phyloP scores from a whole-genome alignment of 2,797 vertebrate genomes.

The Diglossa cyanea region DNA sequence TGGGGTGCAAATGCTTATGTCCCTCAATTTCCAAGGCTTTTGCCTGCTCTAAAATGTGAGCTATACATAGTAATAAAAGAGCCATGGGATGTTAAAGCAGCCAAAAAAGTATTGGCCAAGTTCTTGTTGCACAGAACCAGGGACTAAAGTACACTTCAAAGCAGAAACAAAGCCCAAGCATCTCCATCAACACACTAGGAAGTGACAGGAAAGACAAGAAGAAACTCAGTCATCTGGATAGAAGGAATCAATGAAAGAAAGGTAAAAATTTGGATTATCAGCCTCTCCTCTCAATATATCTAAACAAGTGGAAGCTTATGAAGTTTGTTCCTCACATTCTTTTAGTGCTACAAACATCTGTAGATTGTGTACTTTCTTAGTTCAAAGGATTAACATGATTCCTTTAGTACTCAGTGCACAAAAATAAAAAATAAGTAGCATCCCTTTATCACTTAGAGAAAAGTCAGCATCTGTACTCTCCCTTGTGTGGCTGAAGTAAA shows the following conservation, averaged over 20 bases:
- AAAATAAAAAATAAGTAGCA: not conserved
- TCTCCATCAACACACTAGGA: not conserved
- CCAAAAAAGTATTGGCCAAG: not conserved
- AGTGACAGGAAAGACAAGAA: not conserved
- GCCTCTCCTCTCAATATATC: not conserved
- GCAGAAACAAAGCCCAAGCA: not conserved
- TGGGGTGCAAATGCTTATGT: not conserved
- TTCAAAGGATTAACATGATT: not conserved
- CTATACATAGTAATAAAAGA: not conserved
- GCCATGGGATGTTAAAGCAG: not conserved
- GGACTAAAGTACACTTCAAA: not conserved
- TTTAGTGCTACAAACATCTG: not conserved
- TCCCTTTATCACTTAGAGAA: not conserved
- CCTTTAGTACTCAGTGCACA: not conserved
- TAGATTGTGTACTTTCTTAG: not conserved
- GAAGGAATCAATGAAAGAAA: not conserved
- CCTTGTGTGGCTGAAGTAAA: not conserved
- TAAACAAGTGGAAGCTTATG: not conserved
- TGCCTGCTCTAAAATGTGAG: not conserved
- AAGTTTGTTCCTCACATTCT: not conserved
- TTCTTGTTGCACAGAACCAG: not conserved
- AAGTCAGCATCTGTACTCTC: not conserved
- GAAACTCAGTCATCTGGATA: not conserved
- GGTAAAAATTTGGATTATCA: not conserved
- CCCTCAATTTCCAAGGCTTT: not conserved